phyloP scores from a whole-genome alignment of 2,113 vertebrate genomes.

The Ornithorhynchus anatinus region DNA sequence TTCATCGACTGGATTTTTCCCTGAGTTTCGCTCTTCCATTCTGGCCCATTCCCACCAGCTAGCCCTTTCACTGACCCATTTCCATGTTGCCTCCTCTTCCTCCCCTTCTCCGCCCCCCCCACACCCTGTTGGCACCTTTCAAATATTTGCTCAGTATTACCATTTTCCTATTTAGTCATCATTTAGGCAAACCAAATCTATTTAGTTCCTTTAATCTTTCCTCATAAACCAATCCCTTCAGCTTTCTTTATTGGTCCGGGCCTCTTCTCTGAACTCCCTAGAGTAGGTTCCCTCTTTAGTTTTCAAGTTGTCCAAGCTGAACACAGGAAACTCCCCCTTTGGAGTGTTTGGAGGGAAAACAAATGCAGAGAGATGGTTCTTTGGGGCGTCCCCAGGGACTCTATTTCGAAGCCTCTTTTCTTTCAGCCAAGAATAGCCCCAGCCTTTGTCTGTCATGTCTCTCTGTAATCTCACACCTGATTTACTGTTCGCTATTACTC shows the following conservation, averaged over 20 bases:
- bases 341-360: conserved; percentile 28
- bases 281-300: background rate
- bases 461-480: conserved; percentile 26
- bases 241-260: background rate
- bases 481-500: conserved; percentile 8
- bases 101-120: too few relatives aligned
- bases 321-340: background rate
- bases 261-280: background rate
- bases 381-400: too few relatives aligned
- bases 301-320: background rate
- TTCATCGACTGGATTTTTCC: background rate
- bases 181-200: background rate
- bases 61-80: background rate
- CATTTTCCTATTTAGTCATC: background rate
- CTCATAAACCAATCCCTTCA: background rate
- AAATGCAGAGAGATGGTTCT: too few relatives aligned
- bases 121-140: background rate
- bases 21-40: background rate
- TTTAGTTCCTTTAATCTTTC: background rate
- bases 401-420: background rate
- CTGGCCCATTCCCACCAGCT: background rate
- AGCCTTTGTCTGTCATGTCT: conserved; percentile 41
- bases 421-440: conserved; percentile 47
- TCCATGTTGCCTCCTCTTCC: background rate
- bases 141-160: background rate